phyloP scores from a whole-genome alignment of 1,140 invertebrate genomes.

The Heterodera carotae region DNA sequence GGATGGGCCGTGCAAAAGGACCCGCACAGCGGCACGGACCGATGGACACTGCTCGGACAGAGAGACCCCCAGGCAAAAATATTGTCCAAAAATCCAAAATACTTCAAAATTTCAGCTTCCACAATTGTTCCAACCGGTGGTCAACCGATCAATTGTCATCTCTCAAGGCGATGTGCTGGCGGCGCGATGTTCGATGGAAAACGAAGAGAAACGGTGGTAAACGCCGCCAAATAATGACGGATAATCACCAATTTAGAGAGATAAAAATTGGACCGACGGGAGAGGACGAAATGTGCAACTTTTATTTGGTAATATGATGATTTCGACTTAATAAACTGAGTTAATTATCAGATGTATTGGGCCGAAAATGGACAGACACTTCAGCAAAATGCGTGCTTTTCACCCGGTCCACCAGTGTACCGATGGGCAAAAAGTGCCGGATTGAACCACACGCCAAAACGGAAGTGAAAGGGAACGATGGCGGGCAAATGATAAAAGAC shows the following conservation, averaged over 20 bases:
- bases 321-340: too few relatives aligned
- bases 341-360: conserved; percentile 79
- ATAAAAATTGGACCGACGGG: conserved; percentile 74
- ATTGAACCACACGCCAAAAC: conserved; percentile 78
- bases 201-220: conserved; percentile 71
- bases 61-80: conserved; percentile 74
- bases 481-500: too few relatives aligned
- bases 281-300: conserved; percentile 98
- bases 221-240: conserved; percentile 10
- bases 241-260: conserved; percentile 5
- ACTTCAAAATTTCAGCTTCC: conserved; percentile 72
- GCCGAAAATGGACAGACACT: conserved; percentile 77
- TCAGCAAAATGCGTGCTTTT: conserved; percentile 82
- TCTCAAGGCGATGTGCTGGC: conserved; percentile 72
- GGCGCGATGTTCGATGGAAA: conserved; percentile 87
- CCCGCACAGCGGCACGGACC: conserved; percentile 31
- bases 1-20: conserved; percentile 56
- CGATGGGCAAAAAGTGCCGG: conserved; percentile 74
- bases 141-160: conserved; percentile 69
- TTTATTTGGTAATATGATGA: conserved; percentile 76
- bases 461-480: conserved; percentile 15
- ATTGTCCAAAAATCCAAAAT: not conserved
- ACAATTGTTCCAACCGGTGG: conserved; percentile 88
- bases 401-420: conserved; percentile 76
- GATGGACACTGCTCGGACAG: conserved; percentile 76